These are phyloP conservation scores for Oenanthe melanoleuca DNA, from an alignment of 2,113 vertebrate genomes.

Conservation along the genomic window DNA sequence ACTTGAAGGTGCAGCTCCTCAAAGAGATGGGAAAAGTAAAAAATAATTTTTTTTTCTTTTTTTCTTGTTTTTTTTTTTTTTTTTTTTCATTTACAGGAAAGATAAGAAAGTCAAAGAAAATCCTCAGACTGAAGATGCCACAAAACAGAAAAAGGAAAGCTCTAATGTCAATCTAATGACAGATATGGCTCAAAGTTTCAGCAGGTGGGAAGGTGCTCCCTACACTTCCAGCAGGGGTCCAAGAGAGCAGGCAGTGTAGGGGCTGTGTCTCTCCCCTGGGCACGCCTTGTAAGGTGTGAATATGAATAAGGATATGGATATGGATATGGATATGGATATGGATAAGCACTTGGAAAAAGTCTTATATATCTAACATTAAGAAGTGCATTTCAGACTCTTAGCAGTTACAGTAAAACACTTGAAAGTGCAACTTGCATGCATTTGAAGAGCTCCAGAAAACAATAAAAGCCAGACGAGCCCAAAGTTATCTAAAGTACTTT, in stretches of 20 bases:
- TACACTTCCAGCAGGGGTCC: background rate
- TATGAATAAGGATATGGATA: background rate
- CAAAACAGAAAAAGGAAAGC: background rate
- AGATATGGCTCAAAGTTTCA: background rate
- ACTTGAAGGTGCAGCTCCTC: background rate
- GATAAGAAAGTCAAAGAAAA: background rate
- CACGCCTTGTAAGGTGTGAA: background rate
- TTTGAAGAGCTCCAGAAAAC: constrained; percentile 7
- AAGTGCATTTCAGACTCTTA: background rate
- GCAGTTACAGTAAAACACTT: background rate
- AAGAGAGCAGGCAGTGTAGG: background rate
- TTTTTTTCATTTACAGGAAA: background rate
- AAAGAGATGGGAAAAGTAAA: background rate
- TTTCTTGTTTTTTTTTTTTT: background rate
- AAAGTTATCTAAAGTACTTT: background rate
- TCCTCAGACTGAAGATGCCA: background rate
- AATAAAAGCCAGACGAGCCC: background rate
- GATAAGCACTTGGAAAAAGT: background rate
- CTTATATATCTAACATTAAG: background rate
- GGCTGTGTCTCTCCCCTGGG: background rate
- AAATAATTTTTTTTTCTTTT: background rate
- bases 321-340: background rate
- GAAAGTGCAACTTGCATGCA: background rate
- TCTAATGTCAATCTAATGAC: background rate
- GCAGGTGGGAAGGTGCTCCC: background rate